Evolutionary conservation across 2,797 vertebrate genomes (phyloP), one percentile per base, ranked within the genome.

Genomic region (Limosa lapponica): DNA sequence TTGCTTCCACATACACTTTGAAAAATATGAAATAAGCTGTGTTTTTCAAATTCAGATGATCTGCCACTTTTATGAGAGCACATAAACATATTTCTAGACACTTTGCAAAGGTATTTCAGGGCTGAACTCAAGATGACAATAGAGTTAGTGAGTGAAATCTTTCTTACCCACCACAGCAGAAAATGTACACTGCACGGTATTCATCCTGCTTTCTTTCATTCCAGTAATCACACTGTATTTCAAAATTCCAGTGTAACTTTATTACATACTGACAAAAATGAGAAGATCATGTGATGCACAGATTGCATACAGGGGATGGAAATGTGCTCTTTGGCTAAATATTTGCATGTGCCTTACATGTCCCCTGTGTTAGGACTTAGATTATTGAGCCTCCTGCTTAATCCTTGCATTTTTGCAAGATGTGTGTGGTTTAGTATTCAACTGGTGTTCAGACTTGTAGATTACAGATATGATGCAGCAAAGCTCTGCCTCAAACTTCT

Each of bases 271-370:
- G 24, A 82, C 14, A 87, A 66, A 87, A 72, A 78, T 23, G 9
- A 69, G 41, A 51, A 10, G 48, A 71, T 82, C 77, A 28, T 41
- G 64, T 65, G 55, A 69, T 15, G 30, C 15, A 51, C 44, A 62
- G 16, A 55, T 55, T 82, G 43, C 16, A 52, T 84, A 80, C 62
- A 59, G 43, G 15, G 36, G 49, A 87, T 88, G 72, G 34, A 96
- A 95, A 80, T 92, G 43, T 77, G n/a, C 36, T 95, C 48, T 93
- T 92, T 74, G 82, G 64, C 44, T 95, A 90, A 94, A 89, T 87
- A 85, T 89, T 89, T 93, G 36, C 72, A 78, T 61, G 86, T 79
- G 24, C 44, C 75, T 96, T 95, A 84, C 64, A 54, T 3, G 2
- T 82, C 67, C 66, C 37, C 1, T 16, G 73, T 3, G 11, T 86